Evolutionary conservation across 1,140 invertebrate genomes (phyloP).

Genomic region (Drosophila biarmipes): DNA sequence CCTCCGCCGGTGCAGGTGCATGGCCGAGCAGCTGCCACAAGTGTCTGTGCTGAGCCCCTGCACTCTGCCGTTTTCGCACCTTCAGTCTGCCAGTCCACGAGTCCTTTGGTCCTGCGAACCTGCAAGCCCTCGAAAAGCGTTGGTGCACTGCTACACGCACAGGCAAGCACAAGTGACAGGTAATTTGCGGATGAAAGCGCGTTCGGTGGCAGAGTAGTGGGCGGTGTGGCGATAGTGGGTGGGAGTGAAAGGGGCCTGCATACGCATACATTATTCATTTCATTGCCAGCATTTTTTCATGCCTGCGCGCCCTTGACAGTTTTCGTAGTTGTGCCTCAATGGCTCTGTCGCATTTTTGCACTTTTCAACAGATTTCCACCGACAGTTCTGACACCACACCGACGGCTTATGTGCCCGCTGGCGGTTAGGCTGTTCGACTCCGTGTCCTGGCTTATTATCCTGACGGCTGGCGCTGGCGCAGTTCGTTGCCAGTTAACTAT

Average conservation of each 20-base stretch:
- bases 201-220: slow-evolving; percentile 4
- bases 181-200: slow-evolving; percentile 76
- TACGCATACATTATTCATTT: slow-evolving; percentile 72
- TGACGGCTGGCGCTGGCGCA: slow-evolving; percentile 1
- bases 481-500: slow-evolving; percentile 10
- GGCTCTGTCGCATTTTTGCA: slow-evolving; percentile 40
- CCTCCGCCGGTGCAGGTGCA: slow-evolving; percentile 51
- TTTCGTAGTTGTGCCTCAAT: slow-evolving; percentile 50
- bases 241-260: slow-evolving; percentile 16
- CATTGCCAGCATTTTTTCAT: slow-evolving; percentile 48
- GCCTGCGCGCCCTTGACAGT: slow-evolving; percentile 56
- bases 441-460: slow-evolving; percentile 28
- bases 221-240: not conserved
- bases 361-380: slow-evolving; percentile 56
- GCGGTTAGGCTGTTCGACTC: slow-evolving; percentile 23
- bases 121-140: slow-evolving; percentile 22
- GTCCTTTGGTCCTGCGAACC: slow-evolving; percentile 13
- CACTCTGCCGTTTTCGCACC: slow-evolving; percentile 24
- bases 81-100: not conserved
- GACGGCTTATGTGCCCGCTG: slow-evolving; percentile 8
- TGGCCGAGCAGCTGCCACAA: slow-evolving; percentile 50
- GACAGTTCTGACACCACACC: slow-evolving; percentile 33
- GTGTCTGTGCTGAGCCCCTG: slow-evolving; percentile 29
- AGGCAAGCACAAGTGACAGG: slow-evolving; percentile 76
- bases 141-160: slow-evolving; percentile 49